Evolutionary conservation across 2,888 invertebrate species (phyloP), one percentile per base, ranked within the genome.

Genomic region (Metellina segmentata): DNA sequence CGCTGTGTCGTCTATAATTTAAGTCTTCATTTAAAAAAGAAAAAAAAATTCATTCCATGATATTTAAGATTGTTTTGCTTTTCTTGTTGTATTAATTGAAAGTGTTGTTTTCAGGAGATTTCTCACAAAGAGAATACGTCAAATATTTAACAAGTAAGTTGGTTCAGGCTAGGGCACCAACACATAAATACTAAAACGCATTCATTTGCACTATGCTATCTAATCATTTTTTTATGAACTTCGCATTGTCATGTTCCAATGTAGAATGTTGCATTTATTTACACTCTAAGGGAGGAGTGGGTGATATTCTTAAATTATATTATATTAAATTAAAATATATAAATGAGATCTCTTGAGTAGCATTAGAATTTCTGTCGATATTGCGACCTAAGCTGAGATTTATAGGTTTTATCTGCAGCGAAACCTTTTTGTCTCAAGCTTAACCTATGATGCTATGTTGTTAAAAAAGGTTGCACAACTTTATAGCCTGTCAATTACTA

Each of bases 101-200:
- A 74, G 51, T 81, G 69, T 90, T 90, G 75, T 81, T 92, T 90
- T 77, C 90, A 90, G 89, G 89, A 83, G 88, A 90, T 86, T 93
- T 85, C 72, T 75, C 88, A 7, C 90, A 91, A 77, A 90, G 93
- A 93, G 85, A 90, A 82, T 93, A 93, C 74, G 93, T 93, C 81
- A 93, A 93, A 89, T 93, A 81, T 82, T 90, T 93, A 85, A 93
- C 88, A 91, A 88, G 93, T 93, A 93, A 93, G 93, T 93, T 61
- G 70, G 81, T 51, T 69, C 74, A 81, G 70, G 77, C 78, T 72
- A 81, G 74, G 71, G 51, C 83, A 81, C 74, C 53, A 48, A 71
- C 8, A 20, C 53, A 81, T 49, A 7, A n/a, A 53, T 78, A n/a
- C 48, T n/a, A 34, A 89, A 89, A 34, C 7, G 11, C 69, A 61